A percentile compares a stretch with the other conserved stretches of the same genome.
Conservation (phyloP, 2,888 invertebrate genomes). For the Mongoloraphidia duomilia region DNA sequence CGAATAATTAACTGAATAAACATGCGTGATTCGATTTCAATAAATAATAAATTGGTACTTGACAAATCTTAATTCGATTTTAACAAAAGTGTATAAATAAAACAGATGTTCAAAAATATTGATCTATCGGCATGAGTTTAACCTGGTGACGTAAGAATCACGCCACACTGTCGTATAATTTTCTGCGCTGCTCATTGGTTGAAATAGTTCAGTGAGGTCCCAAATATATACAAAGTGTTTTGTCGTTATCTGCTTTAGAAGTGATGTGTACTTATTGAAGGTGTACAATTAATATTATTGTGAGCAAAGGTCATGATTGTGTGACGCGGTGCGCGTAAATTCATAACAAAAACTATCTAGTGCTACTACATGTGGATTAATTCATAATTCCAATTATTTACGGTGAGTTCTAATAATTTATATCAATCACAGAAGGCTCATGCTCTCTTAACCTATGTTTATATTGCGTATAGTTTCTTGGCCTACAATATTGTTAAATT, state of each 20-base stretch:
- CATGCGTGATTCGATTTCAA: no score
- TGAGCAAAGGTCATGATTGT: not conserved
- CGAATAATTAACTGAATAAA: no score
- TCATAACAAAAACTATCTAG: not conserved
- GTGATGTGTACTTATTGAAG: no score
- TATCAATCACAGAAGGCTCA: not conserved
- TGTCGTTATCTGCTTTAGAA: not conserved
- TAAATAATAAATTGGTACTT: no score
- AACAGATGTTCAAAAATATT: not conserved
- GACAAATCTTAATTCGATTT: not conserved
- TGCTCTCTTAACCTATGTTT: no score
- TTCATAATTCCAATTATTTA: not conserved
- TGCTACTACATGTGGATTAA: not conserved
- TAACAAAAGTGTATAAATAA: not conserved
- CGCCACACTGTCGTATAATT: not conserved
- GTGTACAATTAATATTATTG: not conserved
- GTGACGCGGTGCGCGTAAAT: no score
- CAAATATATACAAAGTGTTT: not conserved
- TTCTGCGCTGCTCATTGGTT: not conserved
- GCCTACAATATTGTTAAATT: no score
- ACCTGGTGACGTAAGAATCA: conserved; percentile 2
- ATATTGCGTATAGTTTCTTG: no score
- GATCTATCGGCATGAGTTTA: not conserved
- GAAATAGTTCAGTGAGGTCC: not conserved
- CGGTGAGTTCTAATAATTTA: not conserved